Conservation (phyloP, 1,140 invertebrate species). For the Platorchestia sp. region DNA sequence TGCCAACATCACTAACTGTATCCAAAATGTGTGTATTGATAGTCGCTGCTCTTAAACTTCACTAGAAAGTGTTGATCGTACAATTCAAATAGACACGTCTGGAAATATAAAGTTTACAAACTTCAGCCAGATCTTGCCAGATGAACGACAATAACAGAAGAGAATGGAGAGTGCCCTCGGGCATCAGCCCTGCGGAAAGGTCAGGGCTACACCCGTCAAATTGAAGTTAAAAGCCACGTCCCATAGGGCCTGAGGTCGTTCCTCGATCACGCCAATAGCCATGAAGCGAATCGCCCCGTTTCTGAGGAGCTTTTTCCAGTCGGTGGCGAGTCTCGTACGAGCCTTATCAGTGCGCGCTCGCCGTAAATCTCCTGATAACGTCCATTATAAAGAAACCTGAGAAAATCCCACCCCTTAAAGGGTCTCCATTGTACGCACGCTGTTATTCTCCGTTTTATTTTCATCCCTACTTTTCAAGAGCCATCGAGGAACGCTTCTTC, state of each 20-base stretch:
- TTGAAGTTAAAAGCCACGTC: background rate
- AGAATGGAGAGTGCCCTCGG: background rate
- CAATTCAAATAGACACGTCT: background rate
- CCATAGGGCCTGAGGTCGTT: slow-evolving; percentile 6
- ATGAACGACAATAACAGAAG: background rate
- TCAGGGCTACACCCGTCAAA: background rate
- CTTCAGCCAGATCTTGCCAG: background rate
- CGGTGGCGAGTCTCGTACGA: background rate
- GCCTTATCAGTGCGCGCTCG: slow-evolving; percentile 32
- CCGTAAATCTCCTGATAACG: slow-evolving; percentile 53
- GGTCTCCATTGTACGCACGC: slow-evolving; percentile 24
- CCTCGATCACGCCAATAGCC: slow-evolving; percentile 42
- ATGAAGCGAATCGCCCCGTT: slow-evolving; percentile 15
- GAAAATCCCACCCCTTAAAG: slow-evolving; percentile 44
- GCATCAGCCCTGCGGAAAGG: background rate
- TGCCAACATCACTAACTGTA: too few relatives aligned
- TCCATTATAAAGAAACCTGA: slow-evolving; percentile 53
- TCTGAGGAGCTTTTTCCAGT: slow-evolving; percentile 17
- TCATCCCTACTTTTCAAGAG: background rate
- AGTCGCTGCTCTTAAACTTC: background rate
- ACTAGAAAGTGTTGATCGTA: background rate
- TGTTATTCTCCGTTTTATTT: background rate
- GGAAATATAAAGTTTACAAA: background rate
- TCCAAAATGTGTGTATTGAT: background rate
- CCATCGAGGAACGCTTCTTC: background rate